These are phyloP conservation scores for Drosophila guanche DNA, from an alignment of 1,140 invertebrate species.

Conservation along the genomic window DNA sequence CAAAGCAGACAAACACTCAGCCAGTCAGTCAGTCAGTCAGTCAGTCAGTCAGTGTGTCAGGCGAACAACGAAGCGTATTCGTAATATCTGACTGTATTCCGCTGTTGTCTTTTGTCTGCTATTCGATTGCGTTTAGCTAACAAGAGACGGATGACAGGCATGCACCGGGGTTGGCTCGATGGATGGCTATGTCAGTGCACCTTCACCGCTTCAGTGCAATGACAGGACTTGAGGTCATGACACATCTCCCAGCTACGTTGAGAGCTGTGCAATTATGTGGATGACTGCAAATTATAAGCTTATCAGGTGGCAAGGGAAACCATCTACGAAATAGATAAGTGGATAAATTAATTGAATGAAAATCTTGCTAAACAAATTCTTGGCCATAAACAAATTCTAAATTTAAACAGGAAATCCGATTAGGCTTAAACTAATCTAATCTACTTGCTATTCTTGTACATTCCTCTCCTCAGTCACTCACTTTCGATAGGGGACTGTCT, in stretches of 20 bases:
- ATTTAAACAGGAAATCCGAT: no score
- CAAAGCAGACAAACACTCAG: slow-evolving; percentile 49
- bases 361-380: no score
- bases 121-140: slow-evolving; percentile 51
- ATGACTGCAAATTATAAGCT: slow-evolving; percentile 4
- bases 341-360: no score
- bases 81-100: slow-evolving; percentile 40
- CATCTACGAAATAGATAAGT: background rate
- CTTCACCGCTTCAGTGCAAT: slow-evolving; percentile 17
- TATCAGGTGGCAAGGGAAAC: slow-evolving; percentile 2
- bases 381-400: no score
- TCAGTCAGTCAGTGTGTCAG: slow-evolving; percentile 17
- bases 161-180: slow-evolving; percentile 16
- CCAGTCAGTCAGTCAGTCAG: slow-evolving; percentile 33
- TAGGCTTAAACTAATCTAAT: background rate
- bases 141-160: slow-evolving; percentile 41
- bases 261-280: slow-evolving; percentile 25
- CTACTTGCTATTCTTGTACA: background rate
- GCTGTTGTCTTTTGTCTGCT: slow-evolving; percentile 44
- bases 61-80: slow-evolving; percentile 26
- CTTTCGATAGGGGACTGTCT: no score
- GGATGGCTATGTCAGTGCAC: slow-evolving; percentile 23
- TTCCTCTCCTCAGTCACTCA: no score
- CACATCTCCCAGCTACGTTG: slow-evolving; percentile 16
- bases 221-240: slow-evolving; percentile 30